Conservation (phyloP, 2,888 invertebrate species). For the Laothoe populi region DNA sequence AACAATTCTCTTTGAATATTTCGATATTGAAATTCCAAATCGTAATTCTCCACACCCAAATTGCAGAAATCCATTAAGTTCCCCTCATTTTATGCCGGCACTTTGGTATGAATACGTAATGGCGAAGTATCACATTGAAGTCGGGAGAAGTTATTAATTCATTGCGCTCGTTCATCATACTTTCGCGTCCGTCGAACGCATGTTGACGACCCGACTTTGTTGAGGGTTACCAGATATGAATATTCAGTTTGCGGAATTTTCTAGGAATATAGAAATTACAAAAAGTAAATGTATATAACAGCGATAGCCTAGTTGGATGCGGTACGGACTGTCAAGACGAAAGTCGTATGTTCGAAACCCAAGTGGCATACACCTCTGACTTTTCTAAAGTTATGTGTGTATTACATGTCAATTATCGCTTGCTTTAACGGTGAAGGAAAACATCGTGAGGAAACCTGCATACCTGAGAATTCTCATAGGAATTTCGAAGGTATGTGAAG, state of each 20-base stretch:
- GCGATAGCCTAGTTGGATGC: no score
- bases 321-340: no score
- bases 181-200: slow-evolving; percentile 29
- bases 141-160: slow-evolving; percentile 33
- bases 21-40: slow-evolving; percentile 7
- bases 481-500: no score
- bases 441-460: no score
- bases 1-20: background rate
- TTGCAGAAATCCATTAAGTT: slow-evolving; percentile 20
- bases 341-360: no score
- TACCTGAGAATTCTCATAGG: no score
- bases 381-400: no score
- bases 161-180: slow-evolving; percentile 40
- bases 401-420: no score
- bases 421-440: no score
- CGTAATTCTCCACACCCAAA: slow-evolving; percentile 8
- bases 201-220: slow-evolving; percentile 43
- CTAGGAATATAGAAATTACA: background rate
- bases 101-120: slow-evolving; percentile 17
- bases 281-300: no score
- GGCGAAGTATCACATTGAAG: slow-evolving; percentile 14
- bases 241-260: background rate
- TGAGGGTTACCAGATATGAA: background rate
- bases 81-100: slow-evolving; percentile 13
- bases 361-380: no score